These are phyloP conservation scores for Agonum fuliginosum DNA, from an alignment of 2,888 invertebrate genomes.

Conservation along the genomic window DNA sequence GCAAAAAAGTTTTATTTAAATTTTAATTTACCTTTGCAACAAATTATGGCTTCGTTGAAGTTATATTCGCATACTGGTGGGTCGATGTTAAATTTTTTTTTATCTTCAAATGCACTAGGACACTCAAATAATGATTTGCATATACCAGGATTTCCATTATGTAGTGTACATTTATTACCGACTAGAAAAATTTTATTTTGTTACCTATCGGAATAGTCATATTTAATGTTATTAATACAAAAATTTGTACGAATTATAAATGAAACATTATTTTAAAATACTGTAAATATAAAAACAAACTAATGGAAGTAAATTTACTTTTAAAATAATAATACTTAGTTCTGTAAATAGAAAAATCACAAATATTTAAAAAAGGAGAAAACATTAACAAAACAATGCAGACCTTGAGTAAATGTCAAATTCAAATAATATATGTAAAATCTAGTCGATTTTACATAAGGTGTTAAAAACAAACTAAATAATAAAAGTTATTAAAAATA, in stretches of 20 bases:
- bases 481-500: neutral
- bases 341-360: constrained; percentile 7
- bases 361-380: neutral
- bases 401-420: constrained; percentile 28
- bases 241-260: no score
- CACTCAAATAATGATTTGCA: constrained; percentile 67
- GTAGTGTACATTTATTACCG: constrained; percentile 63
- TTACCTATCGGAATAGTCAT: neutral
- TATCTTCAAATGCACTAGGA: constrained; percentile 66
- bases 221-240: no score
- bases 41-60: constrained; percentile 67
- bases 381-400: neutral
- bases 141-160: constrained; percentile 64
- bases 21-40: constrained; percentile 66
- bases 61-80: constrained; percentile 68
- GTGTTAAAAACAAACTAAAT: constrained; percentile 17
- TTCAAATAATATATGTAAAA: constrained; percentile 15
- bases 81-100: constrained; percentile 66
- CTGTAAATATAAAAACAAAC: neutral
- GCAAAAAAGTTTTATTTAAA: neutral
- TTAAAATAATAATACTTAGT: neutral
- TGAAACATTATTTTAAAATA: neutral
- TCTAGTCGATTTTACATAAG: constrained; percentile 2
- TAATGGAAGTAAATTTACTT: neutral
- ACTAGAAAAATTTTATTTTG: constrained; percentile 31